A percentile compares a stretch with the other conserved stretches of the same genome.
These are phyloP conservation scores for Dicrurus megarhynchus DNA, from an alignment of 2,113 vertebrate species.

Conservation along the genomic window DNA sequence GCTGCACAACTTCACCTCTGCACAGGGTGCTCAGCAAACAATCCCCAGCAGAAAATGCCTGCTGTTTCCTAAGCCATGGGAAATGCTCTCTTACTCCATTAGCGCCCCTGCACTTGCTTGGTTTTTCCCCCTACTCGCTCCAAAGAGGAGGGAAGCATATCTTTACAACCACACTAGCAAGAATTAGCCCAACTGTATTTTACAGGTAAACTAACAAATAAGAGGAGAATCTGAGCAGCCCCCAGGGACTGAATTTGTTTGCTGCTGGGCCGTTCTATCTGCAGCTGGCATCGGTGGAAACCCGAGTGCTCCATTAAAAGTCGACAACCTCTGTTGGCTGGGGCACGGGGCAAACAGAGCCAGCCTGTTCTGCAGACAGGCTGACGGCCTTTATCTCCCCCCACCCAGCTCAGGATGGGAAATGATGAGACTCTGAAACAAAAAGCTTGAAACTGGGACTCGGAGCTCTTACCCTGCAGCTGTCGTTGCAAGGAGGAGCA, in stretches of 20 bases:
- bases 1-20: background rate
- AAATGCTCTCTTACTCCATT: background rate
- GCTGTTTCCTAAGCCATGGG: background rate
- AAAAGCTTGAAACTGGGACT: slow-evolving; percentile 32
- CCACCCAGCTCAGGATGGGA: slow-evolving; percentile 50
- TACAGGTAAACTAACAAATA: slow-evolving; percentile 71
- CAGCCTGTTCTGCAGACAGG: slow-evolving; percentile 83
- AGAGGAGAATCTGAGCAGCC: slow-evolving; percentile 62
- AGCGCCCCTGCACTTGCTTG: background rate
- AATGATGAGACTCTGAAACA: slow-evolving; percentile 45
- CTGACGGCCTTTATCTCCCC: slow-evolving; percentile 80
- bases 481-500: background rate
- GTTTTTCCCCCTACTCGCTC: background rate
- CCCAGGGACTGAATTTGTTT: slow-evolving; percentile 52
- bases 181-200: slow-evolving; percentile 66
- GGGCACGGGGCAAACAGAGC: slow-evolving; percentile 65
- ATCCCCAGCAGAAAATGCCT: background rate
- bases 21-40: background rate
- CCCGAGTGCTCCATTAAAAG: slow-evolving; percentile 72
- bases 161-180: slow-evolving; percentile 11
- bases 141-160: background rate
- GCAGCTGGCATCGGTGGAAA: slow-evolving; percentile 79
- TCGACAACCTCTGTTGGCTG: slow-evolving; percentile 42
- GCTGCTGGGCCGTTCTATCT: slow-evolving; percentile 56
- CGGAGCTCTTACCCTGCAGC: background rate